A percentile compares a stretch with the other conserved stretches of the same genome.
Evolutionary conservation across 2,888 invertebrate genomes (phyloP).

Genomic region (Pseudeuparius sepicola): DNA sequence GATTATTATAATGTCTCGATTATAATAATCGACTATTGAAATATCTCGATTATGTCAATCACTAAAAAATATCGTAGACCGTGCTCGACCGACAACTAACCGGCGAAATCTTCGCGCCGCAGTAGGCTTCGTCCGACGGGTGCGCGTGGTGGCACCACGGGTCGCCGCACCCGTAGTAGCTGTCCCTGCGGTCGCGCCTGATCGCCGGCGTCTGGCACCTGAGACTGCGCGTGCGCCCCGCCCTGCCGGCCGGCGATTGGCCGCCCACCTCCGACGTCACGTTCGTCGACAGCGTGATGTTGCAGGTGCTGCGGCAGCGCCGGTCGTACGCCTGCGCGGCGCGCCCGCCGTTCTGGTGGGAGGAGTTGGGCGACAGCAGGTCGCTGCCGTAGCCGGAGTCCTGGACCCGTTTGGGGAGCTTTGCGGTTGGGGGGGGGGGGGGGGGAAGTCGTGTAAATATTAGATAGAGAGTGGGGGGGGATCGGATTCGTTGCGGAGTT

Average conservation of each 20-base stretch:
- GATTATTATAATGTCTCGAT: too few species aligned
- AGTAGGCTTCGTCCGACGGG: slow-evolving; percentile 31
- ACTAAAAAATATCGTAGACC: too few species aligned
- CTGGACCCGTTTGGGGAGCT: slow-evolving; percentile 19
- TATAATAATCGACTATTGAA: too few species aligned
- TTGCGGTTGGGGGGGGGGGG: slow-evolving; percentile 15
- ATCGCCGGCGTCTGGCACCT: slow-evolving; percentile 37
- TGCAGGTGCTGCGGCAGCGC: slow-evolving; percentile 57
- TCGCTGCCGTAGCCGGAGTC: slow-evolving; percentile 50
- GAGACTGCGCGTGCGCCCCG: slow-evolving; percentile 38
- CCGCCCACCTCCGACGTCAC: too few species aligned
- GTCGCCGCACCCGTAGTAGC: slow-evolving; percentile 38
- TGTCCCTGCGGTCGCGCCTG: slow-evolving; percentile 24
- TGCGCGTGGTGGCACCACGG: slow-evolving; percentile 40
- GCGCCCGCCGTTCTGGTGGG: slow-evolving; percentile 26
- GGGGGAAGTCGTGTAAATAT: slow-evolving; percentile 1
- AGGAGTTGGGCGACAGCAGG: slow-evolving; percentile 38
- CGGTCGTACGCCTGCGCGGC: slow-evolving; percentile 37
- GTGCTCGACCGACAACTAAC: too few species aligned
- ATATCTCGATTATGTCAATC: too few species aligned
- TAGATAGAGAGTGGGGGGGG: too few species aligned
- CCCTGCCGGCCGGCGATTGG: too few species aligned
- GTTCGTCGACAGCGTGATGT: slow-evolving; percentile 54
- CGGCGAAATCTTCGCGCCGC: slow-evolving; percentile 32
- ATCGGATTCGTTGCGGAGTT: too few species aligned